These are phyloP conservation scores for Pteronura brasiliensis DNA, from an alignment of 2,113 vertebrate genomes.

Conservation along the genomic window DNA sequence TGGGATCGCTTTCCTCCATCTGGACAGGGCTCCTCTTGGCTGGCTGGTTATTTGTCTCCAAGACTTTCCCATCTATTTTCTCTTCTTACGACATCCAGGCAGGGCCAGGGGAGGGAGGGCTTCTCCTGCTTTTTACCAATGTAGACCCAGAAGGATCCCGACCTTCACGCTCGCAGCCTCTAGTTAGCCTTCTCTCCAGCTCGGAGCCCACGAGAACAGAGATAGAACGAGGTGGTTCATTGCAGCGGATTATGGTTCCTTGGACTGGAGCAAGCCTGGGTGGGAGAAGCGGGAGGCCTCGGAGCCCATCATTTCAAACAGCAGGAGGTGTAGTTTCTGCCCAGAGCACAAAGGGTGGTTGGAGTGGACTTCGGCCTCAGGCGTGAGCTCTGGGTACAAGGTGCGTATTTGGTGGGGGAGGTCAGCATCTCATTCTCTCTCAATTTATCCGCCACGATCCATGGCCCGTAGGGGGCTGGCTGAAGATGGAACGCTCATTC, in stretches of 20 bases:
- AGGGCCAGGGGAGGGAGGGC: not conserved
- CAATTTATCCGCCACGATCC: not conserved
- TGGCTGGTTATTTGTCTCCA: not conserved
- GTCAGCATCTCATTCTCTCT: not conserved
- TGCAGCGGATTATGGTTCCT: no score
- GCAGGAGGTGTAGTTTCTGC: not conserved
- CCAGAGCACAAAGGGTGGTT: not conserved
- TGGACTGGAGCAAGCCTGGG: not conserved
- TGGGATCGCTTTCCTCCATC: not conserved
- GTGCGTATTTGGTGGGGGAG: not conserved
- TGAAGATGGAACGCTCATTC: slow-evolving; percentile 92
- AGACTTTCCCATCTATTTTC: not conserved
- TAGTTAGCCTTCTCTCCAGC: not conserved
- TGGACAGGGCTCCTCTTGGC: not conserved
- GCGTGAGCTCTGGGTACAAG: not conserved
- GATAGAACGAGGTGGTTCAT: not conserved
- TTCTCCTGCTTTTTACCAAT: not conserved
- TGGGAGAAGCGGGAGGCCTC: not conserved
- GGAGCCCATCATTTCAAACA: not conserved
- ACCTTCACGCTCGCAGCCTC: not conserved
- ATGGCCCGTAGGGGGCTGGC: slow-evolving; percentile 87
- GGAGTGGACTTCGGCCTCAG: rapidly evolving
- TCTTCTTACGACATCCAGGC: not conserved
- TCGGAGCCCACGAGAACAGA: not conserved
- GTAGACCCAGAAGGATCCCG: not conserved